Conservation (phyloP, 2,888 invertebrate species). For the Pseudococcus jackbeardsleyi region DNA sequence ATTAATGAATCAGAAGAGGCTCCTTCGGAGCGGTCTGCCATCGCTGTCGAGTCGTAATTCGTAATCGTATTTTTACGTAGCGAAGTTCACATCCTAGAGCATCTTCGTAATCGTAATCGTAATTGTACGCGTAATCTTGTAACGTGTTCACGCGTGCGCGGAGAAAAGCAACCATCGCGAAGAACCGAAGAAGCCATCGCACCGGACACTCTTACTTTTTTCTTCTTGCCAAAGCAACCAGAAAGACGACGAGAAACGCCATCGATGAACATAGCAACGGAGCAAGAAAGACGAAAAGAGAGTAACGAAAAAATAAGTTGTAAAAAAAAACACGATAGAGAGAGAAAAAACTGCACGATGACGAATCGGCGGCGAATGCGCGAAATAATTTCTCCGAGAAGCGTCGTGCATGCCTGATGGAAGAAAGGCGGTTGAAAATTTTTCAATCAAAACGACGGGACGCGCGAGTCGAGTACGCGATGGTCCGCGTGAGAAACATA, state of each 20-base stretch:
- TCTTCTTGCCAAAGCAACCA: conserved; percentile 25
- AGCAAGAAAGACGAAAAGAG: neutral
- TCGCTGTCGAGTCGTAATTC: neutral
- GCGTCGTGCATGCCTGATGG: conserved; percentile 48
- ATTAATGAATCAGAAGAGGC: conserved; percentile 28
- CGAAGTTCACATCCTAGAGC: neutral
- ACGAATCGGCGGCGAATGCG: conserved; percentile 64
- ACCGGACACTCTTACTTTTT: conserved; percentile 41
- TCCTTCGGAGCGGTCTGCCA: neutral
- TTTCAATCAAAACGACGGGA: conserved; percentile 53
- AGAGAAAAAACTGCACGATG: conserved; percentile 54
- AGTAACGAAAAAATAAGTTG: too few species aligned
- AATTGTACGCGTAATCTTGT: conserved; percentile 15
- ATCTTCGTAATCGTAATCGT: conserved; percentile 13
- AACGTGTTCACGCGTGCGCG: conserved; percentile 32
- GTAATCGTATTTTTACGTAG: neutral
- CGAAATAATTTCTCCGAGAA: conserved; percentile 62
- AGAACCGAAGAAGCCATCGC: neutral
- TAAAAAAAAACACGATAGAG: neutral
- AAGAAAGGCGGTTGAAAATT: conserved; percentile 58
- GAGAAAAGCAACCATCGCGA: neutral
- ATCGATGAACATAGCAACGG: neutral
- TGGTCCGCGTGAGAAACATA: conserved; percentile 64
- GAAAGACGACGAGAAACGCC: neutral
- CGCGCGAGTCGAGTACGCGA: conserved; percentile 32